Evolutionary conservation across 2,113 vertebrate genomes (phyloP), one percentile per base, ranked within the genome.

Genomic region (Sakesphorus luctuosus): DNA sequence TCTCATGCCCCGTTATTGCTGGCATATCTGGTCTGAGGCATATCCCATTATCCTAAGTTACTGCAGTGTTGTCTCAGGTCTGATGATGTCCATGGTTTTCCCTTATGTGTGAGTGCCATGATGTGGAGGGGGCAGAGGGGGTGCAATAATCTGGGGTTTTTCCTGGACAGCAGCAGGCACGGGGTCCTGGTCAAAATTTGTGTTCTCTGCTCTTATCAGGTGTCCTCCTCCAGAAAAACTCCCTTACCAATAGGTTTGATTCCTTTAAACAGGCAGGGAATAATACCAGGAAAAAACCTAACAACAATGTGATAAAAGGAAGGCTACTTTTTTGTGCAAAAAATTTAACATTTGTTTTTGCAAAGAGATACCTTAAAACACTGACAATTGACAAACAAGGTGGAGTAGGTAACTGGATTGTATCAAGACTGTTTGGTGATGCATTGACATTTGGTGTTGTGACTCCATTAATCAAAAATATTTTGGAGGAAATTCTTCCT

Each of bases 401-500:
- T 86, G 58, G 80, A 71, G 59, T 29, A 81, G 31, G 55, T 59
- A 92, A 25, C 89, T 93, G 77, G 47, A 29, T 90, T 84, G 33
- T 93, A 83, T 53, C 87, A 84, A 72, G 80, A 58, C 63, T 82
- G 76, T 91, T 88, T 93, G 76, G 72, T 95, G 90, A 89, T 96
- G 58, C 84, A 89, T 46, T 96, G 80, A 92, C 90, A 49, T 96
- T 87, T 91, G 85, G 58, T 89, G 84, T 95, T 68, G 17, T 26
- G 15, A 92, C 81, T 84, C 78, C 91, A 96, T 96, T 91, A 72
- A 93, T 97, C 89, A 93, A 93, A 96, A 91, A 52, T 78, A 67
- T 84, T 92, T 84, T 63, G 56, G 76, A 93, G 72, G 86, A 94
- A 96, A 92, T 75, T 79, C 55, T 66, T 94, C 69, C 87, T 52